These are phyloP conservation scores for Caligus rogercresseyi DNA, from an alignment of 1,140 invertebrate species.

Conservation along the genomic window DNA sequence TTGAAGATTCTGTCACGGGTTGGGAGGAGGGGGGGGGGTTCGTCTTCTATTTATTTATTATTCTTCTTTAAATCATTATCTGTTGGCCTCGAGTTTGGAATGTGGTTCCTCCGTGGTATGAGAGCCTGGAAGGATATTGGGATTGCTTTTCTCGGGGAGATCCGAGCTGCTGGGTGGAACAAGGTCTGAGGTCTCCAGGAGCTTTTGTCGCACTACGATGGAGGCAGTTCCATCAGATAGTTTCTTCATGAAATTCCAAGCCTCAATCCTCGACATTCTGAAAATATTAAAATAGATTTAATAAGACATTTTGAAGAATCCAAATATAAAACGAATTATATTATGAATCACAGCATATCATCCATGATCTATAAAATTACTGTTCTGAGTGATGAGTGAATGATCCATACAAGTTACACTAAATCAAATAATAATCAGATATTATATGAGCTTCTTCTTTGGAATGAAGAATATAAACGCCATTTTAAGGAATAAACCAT, in stretches of 20 bases:
- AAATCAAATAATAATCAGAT: too few species aligned
- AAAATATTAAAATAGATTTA: conserved; percentile 23
- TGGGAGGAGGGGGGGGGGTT: too few species aligned
- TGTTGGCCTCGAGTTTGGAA: background rate
- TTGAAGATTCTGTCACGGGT: background rate
- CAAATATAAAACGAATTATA: too few species aligned
- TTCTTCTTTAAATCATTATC: background rate
- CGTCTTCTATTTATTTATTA: too few species aligned
- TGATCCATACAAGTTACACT: too few species aligned
- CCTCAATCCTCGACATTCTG: conserved; percentile 64
- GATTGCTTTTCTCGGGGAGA: background rate
- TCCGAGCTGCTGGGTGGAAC: background rate
- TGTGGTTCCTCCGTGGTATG: background rate
- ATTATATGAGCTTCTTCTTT: too few species aligned
- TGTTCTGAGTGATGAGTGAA: too few species aligned
- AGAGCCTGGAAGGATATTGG: background rate
- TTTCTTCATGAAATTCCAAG: conserved; percentile 78
- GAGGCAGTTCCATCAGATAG: conserved; percentile 56
- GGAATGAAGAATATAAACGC: too few species aligned
- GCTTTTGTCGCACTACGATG: conserved; percentile 34
- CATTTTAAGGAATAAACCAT: too few species aligned
- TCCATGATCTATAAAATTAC: too few species aligned
- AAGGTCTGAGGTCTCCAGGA: background rate
- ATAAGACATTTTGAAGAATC: too few species aligned
- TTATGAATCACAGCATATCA: too few species aligned